phyloP scores from a whole-genome alignment of 2,113 vertebrate genomes.

The Carassius gibelio region DNA sequence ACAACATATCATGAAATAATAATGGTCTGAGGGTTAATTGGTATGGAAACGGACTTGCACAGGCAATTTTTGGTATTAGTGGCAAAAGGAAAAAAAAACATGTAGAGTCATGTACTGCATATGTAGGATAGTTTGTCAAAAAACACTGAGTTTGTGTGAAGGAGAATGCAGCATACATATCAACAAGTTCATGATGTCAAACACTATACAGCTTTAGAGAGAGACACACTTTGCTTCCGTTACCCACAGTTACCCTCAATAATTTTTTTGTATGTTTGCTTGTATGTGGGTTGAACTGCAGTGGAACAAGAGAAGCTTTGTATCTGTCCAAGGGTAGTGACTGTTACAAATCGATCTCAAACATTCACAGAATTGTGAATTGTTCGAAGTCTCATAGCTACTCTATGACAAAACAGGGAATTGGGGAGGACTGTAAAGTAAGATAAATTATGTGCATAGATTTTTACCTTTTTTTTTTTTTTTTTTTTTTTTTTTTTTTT shows the following conservation, averaged over 20 bases:
- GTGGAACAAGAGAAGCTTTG: conserved; percentile 1
- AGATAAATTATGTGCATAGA: neutral
- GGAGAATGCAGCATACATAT: neutral
- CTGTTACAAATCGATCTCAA: neutral
- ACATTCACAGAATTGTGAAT: neutral
- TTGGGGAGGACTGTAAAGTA: neutral
- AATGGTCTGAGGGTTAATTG: neutral
- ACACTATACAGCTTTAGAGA: neutral
- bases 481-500: too few species aligned
- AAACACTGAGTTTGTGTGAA: neutral
- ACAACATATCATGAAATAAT: neutral
- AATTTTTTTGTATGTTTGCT: neutral
- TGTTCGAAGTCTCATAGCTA: too few species aligned
- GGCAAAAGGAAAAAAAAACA: neutral
- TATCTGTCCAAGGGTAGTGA: neutral
- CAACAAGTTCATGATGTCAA: neutral
- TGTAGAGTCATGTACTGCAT: neutral
- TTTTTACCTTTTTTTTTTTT: neutral
- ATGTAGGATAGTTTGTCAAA: conserved; percentile 12
- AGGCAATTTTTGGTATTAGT: neutral
- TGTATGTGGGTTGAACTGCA: neutral
- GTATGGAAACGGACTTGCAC: neutral
- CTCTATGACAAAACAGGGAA: neutral
- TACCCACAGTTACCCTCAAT: neutral
- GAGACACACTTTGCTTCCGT: neutral